Evolutionary conservation across 1,140 invertebrate genomes (phyloP).

Genomic region (Pogonomyrmex californicus): DNA sequence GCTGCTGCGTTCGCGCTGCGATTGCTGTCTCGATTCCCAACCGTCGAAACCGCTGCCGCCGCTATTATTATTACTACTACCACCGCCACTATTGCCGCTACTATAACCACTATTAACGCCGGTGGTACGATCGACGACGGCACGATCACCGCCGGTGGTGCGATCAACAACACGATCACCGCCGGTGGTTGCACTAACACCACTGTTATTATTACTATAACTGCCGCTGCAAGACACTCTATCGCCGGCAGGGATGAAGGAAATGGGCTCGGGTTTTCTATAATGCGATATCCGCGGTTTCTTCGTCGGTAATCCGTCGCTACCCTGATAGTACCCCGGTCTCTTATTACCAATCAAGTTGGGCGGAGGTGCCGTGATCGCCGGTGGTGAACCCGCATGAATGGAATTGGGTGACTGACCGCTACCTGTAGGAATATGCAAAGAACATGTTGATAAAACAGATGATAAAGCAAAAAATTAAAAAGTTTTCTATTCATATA

Average conservation of each 20-base stretch:
- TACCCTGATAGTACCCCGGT: conserved; percentile 88
- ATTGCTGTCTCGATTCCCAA: conserved; percentile 73
- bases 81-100: conserved; percentile 76
- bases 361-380: conserved; percentile 82
- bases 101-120: conserved; percentile 74
- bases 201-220: conserved; percentile 64
- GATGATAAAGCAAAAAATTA: not conserved
- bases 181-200: conserved; percentile 78
- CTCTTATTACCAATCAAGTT: conserved; percentile 84
- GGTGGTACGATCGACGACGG: conserved; percentile 65
- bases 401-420: conserved; percentile 91
- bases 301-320: conserved; percentile 91
- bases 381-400: conserved; percentile 89
- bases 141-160: conserved; percentile 72
- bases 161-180: conserved; percentile 61
- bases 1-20: conserved; percentile 70
- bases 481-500: conserved; percentile 8
- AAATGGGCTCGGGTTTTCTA: conserved; percentile 87
- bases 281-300: conserved; percentile 94
- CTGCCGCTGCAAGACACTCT: conserved; percentile 77
- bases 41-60: conserved; percentile 60
- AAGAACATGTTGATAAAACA: conserved; percentile 16
- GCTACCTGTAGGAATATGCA: conserved; percentile 81
- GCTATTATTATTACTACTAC: conserved; percentile 66
- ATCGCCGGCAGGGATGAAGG: conserved; percentile 73